phyloP scores from a whole-genome alignment of 2,113 vertebrate species.

The Climacteris rufus region DNA sequence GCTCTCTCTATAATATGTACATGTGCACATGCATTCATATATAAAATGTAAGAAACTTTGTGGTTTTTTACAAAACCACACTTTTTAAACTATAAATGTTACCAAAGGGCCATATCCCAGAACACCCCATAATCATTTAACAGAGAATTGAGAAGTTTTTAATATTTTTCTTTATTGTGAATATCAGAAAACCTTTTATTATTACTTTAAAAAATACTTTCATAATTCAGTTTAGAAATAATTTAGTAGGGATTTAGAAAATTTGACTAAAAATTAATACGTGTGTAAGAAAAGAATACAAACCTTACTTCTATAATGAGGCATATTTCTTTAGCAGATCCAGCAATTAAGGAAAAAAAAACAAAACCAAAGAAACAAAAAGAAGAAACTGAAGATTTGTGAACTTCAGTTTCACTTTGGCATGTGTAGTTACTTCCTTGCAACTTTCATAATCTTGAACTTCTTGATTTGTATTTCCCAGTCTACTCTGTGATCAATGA shows the following conservation, averaged over 20 bases:
- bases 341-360: not conserved
- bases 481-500: not conserved
- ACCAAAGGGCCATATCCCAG: not conserved
- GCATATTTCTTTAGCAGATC: not conserved
- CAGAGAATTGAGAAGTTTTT: not conserved
- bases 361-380: not conserved
- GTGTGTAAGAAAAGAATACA: not conserved
- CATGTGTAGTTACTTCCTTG: not conserved
- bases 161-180: not conserved
- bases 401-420: not conserved
- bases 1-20: not conserved
- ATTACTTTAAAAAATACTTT: not conserved
- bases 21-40: not conserved
- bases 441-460: not conserved
- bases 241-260: not conserved
- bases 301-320: not conserved
- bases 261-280: not conserved
- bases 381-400: not conserved
- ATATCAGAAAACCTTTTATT: not conserved
- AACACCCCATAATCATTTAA: not conserved
- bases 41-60: not conserved
- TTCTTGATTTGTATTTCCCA: not conserved
- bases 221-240: not conserved
- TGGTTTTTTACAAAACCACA: not conserved
- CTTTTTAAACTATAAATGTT: not conserved